Percentiles rank a stretch among this genome's conserved stretches.
Conservation (phyloP, 2,888 invertebrate species). For the Cheiracanthium punctorium region DNA sequence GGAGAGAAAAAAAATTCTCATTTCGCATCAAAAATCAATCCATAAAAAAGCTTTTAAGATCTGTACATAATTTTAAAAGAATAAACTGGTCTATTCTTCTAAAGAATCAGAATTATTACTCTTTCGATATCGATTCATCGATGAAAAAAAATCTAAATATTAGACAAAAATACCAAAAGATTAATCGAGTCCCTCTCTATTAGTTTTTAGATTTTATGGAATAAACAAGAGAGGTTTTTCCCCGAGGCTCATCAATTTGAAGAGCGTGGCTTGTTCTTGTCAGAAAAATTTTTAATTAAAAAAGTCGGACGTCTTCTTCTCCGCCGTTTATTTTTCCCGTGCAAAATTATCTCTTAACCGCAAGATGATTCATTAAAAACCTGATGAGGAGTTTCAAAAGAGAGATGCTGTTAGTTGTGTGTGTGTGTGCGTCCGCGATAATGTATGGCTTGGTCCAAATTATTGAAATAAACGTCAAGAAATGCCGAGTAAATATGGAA, state of each 20-base stretch:
- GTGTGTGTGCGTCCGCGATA: no score
- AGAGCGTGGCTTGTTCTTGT: neutral
- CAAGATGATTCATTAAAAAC: neutral
- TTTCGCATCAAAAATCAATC: neutral
- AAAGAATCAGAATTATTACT: neutral
- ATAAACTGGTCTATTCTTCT: neutral
- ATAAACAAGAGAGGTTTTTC: neutral
- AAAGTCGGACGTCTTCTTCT: neutral
- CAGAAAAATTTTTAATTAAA: conserved; percentile 13
- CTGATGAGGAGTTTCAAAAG: neutral
- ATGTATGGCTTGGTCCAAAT: no score
- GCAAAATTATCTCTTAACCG: neutral
- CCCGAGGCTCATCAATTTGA: conserved; percentile 3
- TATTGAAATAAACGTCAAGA: no score
- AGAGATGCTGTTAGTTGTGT: no score
- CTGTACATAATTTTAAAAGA: neutral
- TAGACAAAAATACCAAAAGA: neutral
- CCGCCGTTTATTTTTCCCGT: neutral
- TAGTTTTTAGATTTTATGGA: conserved; percentile 3
- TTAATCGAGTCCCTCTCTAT: neutral
- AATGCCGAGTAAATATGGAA: no score
- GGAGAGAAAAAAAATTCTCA: no score
- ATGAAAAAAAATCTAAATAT: neutral
- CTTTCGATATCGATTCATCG: conserved; percentile 8
- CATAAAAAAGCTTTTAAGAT: neutral